Evolutionary conservation across 2,888 invertebrate genomes (phyloP).

Genomic region (Imbricaverruca yamaguchii): DNA sequence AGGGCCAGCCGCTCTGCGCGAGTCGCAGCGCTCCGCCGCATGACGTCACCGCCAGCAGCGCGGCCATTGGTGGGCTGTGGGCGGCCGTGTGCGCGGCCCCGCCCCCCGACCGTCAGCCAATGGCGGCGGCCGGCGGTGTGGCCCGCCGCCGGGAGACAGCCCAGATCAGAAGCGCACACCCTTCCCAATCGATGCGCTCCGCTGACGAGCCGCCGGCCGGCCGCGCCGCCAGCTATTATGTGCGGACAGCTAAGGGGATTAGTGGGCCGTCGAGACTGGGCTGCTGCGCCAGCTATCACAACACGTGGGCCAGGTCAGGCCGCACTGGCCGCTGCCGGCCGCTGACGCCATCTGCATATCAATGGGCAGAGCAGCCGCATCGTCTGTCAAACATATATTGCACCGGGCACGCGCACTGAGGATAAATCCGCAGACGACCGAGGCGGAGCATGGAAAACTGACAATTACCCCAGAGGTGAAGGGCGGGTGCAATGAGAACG

Average conservation of each 20-base stretch:
- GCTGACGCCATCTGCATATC: neutral
- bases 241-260: neutral
- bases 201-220: neutral
- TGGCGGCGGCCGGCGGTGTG: neutral
- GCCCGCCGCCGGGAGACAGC: neutral
- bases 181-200: neutral
- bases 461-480: too few relatives aligned
- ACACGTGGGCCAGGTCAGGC: neutral
- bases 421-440: too few relatives aligned
- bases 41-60: neutral
- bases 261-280: neutral
- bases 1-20: constrained; percentile 1
- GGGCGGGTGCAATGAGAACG: too few relatives aligned
- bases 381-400: too few relatives aligned
- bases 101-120: neutral
- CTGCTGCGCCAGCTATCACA: neutral
- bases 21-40: neutral
- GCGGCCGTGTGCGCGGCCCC: neutral
- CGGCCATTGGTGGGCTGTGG: neutral
- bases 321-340: neutral
- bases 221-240: neutral
- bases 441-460: too few relatives aligned
- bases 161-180: neutral
- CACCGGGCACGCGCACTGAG: too few relatives aligned
- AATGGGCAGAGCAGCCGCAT: too few relatives aligned